Evolutionary conservation across 2,888 invertebrate species (phyloP).

Genomic region (Schizotus pectinicornis): DNA sequence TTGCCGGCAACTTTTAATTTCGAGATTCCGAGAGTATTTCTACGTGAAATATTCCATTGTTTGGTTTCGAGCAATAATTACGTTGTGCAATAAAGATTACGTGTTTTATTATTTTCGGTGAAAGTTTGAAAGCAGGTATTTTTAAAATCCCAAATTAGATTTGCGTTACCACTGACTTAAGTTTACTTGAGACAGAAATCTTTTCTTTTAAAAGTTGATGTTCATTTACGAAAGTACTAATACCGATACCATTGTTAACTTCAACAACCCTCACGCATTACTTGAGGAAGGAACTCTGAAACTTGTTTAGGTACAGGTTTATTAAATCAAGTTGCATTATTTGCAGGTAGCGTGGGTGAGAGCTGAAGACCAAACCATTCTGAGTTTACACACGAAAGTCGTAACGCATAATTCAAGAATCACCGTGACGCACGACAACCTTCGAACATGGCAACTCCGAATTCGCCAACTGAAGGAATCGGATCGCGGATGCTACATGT

Average conservation of each 20-base stretch:
- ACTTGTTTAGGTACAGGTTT: background rate
- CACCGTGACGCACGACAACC: slow-evolving; percentile 81
- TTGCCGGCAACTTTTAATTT: too few relatives aligned
- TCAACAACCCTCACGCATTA: background rate
- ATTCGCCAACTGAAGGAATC: slow-evolving; percentile 81
- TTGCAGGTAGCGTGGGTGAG: slow-evolving; percentile 87
- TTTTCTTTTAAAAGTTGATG: too few relatives aligned
- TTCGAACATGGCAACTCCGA: slow-evolving; percentile 84
- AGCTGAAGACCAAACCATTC: slow-evolving; percentile 88
- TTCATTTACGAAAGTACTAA: background rate
- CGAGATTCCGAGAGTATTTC: too few relatives aligned
- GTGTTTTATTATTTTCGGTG: too few relatives aligned
- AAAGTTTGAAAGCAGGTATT: too few relatives aligned
- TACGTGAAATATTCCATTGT: too few relatives aligned
- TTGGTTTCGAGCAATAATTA: too few relatives aligned
- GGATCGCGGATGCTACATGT: slow-evolving; percentile 90
- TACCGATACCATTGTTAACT: background rate
- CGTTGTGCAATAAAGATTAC: too few relatives aligned
- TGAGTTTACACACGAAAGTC: slow-evolving; percentile 83
- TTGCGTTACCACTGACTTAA: too few relatives aligned
- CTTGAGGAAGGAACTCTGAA: background rate
- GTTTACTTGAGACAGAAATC: too few relatives aligned
- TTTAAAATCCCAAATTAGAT: too few relatives aligned
- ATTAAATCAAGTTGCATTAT: slow-evolving; percentile 25
- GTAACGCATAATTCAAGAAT: slow-evolving; percentile 86